Evolutionary conservation across 2,888 invertebrate species (phyloP).

Genomic region (Sesamia inferens): DNA sequence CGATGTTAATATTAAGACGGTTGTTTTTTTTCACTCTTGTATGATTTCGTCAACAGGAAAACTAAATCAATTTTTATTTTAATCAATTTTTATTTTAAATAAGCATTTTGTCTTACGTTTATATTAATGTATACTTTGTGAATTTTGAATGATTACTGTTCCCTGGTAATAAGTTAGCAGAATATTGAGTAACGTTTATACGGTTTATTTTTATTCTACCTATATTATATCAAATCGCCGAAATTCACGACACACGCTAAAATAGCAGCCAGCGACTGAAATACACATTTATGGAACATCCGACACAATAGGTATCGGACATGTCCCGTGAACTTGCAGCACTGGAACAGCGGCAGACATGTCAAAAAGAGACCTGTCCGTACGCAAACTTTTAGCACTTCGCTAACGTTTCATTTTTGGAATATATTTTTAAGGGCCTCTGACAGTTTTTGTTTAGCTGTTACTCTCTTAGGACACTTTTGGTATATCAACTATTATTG

Average conservation of each 20-base stretch:
- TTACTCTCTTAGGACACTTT: slow-evolving; percentile 21
- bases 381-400: slow-evolving; percentile 57
- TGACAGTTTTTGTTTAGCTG: slow-evolving; percentile 18
- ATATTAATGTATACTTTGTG: background rate
- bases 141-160: background rate
- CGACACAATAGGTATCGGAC: slow-evolving; percentile 62
- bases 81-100: background rate
- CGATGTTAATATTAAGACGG: background rate
- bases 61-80: background rate
- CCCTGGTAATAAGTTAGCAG: background rate
- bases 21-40: background rate
- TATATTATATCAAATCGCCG: background rate
- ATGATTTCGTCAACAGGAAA: background rate
- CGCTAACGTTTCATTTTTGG: slow-evolving; percentile 49
- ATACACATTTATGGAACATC: slow-evolving; percentile 62
- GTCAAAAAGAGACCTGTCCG: slow-evolving; percentile 64
- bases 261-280: slow-evolving; percentile 50
- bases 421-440: slow-evolving; percentile 41
- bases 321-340: slow-evolving; percentile 56
- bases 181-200: too few species aligned
- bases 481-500: slow-evolving; percentile 2
- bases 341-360: slow-evolving; percentile 53
- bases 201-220: background rate
- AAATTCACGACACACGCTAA: slow-evolving; percentile 19
- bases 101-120: background rate